A percentile compares a stretch with the other conserved stretches of the same genome.
Evolutionary conservation across 2,797 vertebrate species (phyloP).

Genomic region (Phaenicophaeus curvirostris): DNA sequence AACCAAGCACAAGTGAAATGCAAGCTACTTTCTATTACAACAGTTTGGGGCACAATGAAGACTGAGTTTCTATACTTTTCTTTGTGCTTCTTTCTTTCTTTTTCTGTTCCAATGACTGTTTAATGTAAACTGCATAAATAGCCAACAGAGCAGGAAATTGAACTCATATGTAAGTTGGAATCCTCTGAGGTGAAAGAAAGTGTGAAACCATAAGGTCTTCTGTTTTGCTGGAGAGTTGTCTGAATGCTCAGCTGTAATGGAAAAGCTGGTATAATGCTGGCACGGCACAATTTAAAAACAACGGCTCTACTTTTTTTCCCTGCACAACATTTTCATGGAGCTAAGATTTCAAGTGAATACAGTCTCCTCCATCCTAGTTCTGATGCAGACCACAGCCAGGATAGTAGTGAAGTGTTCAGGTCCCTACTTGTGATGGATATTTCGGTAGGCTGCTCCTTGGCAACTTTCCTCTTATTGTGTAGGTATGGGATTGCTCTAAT

Average conservation of each 20-base stretch:
- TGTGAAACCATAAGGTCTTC: background rate
- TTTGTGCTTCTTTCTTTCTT: background rate
- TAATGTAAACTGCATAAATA: constrained; percentile 13
- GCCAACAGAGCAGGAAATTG: constrained; percentile 39
- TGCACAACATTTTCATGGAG: background rate
- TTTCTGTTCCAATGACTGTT: background rate
- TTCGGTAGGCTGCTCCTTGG: background rate
- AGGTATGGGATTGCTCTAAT: background rate
- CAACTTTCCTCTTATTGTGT: background rate
- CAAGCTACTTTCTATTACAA: background rate
- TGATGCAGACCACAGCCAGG: background rate
- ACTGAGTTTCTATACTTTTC: background rate
- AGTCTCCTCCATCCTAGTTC: background rate
- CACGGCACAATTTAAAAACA: background rate
- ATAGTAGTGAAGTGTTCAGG: background rate
- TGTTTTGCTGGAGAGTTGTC: background rate
- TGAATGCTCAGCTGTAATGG: background rate
- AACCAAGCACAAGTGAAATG: background rate
- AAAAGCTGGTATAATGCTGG: background rate
- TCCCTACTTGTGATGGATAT: background rate
- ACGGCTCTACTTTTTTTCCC: background rate
- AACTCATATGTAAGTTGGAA: constrained; percentile 38
- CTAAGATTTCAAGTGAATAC: background rate
- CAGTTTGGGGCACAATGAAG: background rate
- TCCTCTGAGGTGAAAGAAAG: background rate